Evolutionary conservation across 1,140 invertebrate species (phyloP).

Genomic region (Phthorimaea operculella): DNA sequence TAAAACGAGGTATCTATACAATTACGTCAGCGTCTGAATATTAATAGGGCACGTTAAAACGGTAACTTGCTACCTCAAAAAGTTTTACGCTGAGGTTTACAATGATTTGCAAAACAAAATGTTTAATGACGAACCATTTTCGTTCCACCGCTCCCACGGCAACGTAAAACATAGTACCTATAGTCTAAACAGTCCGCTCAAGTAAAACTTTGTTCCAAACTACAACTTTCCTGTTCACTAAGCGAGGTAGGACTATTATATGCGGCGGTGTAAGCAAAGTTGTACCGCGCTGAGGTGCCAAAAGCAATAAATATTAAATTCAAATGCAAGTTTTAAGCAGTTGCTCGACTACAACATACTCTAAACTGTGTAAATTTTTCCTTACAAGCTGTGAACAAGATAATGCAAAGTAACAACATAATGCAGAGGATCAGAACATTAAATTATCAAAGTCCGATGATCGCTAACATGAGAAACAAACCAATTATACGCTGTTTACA

Average conservation of each 20-base stretch:
- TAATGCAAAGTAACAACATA: no score
- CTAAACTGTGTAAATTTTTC: no score
- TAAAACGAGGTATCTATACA: neutral
- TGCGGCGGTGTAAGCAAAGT: constrained; percentile 10
- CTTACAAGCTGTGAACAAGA: no score
- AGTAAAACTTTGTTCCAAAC: constrained; percentile 27
- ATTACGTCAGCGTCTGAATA: constrained; percentile 1
- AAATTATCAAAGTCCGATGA: no score
- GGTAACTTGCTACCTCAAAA: constrained; percentile 1
- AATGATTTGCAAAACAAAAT: constrained; percentile 21
- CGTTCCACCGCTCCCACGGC: neutral
- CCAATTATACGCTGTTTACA: neutral
- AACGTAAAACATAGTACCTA: neutral
- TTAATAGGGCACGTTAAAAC: neutral
- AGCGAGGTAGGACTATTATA: constrained; percentile 19
- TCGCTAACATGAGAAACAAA: neutral
- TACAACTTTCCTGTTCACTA: constrained; percentile 22
- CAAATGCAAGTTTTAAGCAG: constrained; percentile 13
- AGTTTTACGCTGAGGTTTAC: constrained; percentile 6
- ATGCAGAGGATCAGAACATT: no score
- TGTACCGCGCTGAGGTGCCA: constrained; percentile 19
- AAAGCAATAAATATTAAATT: constrained; percentile 25
- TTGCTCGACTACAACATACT: no score
- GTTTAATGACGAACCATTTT: constrained; percentile 13
- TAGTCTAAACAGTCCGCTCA: constrained; percentile 6